A percentile compares a stretch with the other conserved stretches of the same genome.
phyloP scores from a whole-genome alignment of 1,140 invertebrate species.

The Hyphantria cunea region DNA sequence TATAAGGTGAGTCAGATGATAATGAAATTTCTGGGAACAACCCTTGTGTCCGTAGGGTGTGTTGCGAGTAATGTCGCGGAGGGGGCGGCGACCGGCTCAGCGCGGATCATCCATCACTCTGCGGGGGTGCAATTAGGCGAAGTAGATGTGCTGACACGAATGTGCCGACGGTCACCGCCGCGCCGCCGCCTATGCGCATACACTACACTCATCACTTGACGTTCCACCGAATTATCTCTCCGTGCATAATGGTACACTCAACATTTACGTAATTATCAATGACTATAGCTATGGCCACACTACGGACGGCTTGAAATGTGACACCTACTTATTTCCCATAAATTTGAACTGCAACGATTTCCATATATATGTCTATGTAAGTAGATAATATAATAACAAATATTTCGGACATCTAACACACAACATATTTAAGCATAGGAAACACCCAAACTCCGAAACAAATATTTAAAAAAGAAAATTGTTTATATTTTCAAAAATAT shows the following conservation, averaged over 20 bases:
- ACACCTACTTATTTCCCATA: neutral
- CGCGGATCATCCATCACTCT: conserved; percentile 76
- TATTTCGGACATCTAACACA: too few species aligned
- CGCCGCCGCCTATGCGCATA: conserved; percentile 44
- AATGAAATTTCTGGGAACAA: conserved; percentile 80
- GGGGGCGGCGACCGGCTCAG: conserved; percentile 32
- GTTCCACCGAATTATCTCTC: conserved; percentile 11
- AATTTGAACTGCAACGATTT: neutral
- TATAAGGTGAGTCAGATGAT: conserved; percentile 45
- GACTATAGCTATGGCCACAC: neutral
- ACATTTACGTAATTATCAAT: neutral
- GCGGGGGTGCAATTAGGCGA: conserved; percentile 76
- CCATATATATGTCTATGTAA: too few species aligned
- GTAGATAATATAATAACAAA: too few species aligned
- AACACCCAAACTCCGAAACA: too few species aligned
- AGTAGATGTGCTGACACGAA: conserved; percentile 72
- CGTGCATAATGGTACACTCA: conserved; percentile 9
- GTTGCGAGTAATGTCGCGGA: conserved; percentile 38
- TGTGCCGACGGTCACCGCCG: conserved; percentile 55
- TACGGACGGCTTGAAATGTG: too few species aligned
- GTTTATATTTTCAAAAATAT: too few species aligned
- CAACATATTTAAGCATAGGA: too few species aligned
- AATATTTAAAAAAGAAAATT: too few species aligned
- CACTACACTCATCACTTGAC: conserved; percentile 49
- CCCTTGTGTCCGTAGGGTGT: conserved; percentile 68